These are phyloP conservation scores for Agrotis exclamationis DNA, from an alignment of 2,888 invertebrate species.

Conservation along the genomic window DNA sequence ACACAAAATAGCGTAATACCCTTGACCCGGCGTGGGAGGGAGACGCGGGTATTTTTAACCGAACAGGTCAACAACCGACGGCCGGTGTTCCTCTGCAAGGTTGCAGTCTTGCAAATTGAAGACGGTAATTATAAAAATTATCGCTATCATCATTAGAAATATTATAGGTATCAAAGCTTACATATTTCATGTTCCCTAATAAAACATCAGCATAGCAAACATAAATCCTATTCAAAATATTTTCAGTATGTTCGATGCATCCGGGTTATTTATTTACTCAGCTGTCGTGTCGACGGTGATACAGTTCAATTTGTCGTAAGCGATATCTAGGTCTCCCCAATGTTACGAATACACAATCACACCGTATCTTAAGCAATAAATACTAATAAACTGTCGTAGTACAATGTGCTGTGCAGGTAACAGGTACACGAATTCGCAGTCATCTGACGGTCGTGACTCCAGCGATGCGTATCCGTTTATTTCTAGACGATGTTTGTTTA, in stretches of 20 bases:
- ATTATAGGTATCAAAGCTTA: conserved; percentile 33
- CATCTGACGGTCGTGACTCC: conserved; percentile 48
- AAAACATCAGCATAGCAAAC: conserved; percentile 39
- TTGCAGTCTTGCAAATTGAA: conserved; percentile 65
- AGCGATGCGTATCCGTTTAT: conserved; percentile 71
- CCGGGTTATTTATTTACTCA: conserved; percentile 70
- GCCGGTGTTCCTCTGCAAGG: conserved; percentile 71
- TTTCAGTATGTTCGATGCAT: conserved; percentile 28
- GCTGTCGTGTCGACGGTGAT: conserved; percentile 66
- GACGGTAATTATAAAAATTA: conserved; percentile 60
- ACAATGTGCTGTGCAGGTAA: conserved; percentile 35
- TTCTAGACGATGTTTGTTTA: conserved; percentile 73
- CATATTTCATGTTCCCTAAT: conserved; percentile 13
- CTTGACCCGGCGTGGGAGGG: conserved; percentile 86
- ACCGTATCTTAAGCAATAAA: conserved; percentile 40
- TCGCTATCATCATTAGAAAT: conserved; percentile 40
- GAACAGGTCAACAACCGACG: conserved; percentile 81
- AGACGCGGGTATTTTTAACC: conserved; percentile 82
- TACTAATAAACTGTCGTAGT: conserved; percentile 32
- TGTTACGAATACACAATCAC: conserved; percentile 54
- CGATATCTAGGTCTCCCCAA: conserved; percentile 53
- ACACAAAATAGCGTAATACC: conserved; percentile 73
- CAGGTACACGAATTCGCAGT: conserved; percentile 47
- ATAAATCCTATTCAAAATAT: conserved; percentile 26
- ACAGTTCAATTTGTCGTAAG: conserved; percentile 68